These are phyloP conservation scores for Poicephalus meyeri DNA, from an alignment of 2,113 vertebrate species.

Conservation along the genomic window DNA sequence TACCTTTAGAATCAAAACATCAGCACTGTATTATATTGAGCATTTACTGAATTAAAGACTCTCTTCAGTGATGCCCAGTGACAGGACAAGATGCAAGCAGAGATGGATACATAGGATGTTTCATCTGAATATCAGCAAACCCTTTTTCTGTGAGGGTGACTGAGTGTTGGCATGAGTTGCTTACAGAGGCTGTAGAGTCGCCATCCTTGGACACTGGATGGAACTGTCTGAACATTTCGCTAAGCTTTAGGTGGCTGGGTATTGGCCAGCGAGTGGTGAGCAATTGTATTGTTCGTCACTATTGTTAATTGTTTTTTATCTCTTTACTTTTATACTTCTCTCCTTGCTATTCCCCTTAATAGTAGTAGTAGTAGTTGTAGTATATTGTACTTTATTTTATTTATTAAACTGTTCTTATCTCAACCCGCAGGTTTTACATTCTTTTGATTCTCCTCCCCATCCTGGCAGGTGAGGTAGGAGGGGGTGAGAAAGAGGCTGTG, in stretches of 20 bases:
- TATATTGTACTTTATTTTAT: background rate
- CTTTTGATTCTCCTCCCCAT: background rate
- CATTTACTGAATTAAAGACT: background rate
- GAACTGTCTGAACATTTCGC: background rate
- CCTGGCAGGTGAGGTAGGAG: background rate
- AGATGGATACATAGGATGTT: accelerated
- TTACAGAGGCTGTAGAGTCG: background rate
- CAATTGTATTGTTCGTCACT: background rate
- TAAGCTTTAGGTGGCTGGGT: background rate
- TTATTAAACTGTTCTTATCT: background rate
- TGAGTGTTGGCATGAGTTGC: background rate
- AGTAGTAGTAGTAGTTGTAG: background rate
- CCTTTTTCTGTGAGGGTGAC: background rate
- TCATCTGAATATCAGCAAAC: background rate
- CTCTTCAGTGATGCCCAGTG: background rate
- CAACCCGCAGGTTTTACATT: background rate
- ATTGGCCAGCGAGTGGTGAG: background rate
- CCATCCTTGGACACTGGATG: background rate
- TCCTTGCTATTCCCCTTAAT: background rate
- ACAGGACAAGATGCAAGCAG: background rate
- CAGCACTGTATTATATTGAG: background rate
- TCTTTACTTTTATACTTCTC: background rate
- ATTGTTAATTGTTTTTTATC: background rate
- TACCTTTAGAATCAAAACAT: background rate
- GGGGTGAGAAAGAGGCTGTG: background rate